These are phyloP conservation scores for Masticophis lateralis DNA, from an alignment of 2,797 vertebrate species.

Conservation along the genomic window DNA sequence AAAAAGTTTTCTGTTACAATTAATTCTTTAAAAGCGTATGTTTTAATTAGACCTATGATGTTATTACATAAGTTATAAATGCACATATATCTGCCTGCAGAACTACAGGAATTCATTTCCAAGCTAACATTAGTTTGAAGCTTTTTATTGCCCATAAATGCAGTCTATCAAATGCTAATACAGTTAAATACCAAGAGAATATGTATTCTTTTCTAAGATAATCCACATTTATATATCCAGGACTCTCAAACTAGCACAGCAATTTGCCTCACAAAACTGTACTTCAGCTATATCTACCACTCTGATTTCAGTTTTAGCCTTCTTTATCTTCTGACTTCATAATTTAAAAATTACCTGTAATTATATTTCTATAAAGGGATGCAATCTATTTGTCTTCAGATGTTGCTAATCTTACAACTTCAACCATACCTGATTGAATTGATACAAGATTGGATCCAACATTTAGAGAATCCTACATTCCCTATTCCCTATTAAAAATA, in stretches of 20 bases:
- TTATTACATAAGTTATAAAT: constrained; percentile 68
- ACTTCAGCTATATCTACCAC: background rate
- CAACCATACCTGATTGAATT: too few species aligned
- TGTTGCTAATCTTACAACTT: background rate
- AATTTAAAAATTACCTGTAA: background rate
- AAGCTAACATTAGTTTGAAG: background rate
- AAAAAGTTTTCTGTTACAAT: constrained; percentile 90
- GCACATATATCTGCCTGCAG: constrained; percentile 43
- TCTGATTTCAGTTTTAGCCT: background rate
- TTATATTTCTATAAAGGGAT: background rate
- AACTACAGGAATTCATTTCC: constrained; percentile 43
- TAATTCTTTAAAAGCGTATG: constrained; percentile 84
- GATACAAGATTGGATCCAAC: too few species aligned
- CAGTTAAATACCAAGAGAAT: constrained; percentile 1
- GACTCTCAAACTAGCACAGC: background rate
- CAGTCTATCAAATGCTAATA: constrained; percentile 32
- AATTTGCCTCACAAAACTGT: rapidly evolving
- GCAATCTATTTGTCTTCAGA: background rate
- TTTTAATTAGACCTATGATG: constrained; percentile 88
- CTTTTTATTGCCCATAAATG: constrained; percentile 8
- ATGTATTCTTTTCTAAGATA: background rate
- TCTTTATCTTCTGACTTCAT: background rate
- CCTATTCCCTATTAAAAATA: background rate
- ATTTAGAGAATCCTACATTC: too few species aligned
- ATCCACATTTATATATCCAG: background rate